A percentile compares a stretch with the other conserved stretches of the same genome.
Conservation (phyloP, 2,797 vertebrate genomes). For the Heterohyrax brucei region DNA sequence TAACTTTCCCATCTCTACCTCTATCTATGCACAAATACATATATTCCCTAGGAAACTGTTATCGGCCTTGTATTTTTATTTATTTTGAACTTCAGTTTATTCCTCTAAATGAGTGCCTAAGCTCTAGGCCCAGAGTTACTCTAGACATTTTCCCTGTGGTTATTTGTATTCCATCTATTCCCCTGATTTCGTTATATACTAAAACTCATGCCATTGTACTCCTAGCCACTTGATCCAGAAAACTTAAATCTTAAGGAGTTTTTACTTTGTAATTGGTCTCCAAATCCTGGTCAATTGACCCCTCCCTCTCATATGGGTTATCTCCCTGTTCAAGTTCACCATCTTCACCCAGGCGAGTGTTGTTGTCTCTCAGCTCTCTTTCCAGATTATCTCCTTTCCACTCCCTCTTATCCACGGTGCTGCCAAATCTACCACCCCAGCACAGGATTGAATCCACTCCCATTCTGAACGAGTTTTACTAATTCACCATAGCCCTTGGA, state of each 20-base stretch:
- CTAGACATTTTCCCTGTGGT: not conserved
- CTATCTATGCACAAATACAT: not conserved
- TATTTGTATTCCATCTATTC: not conserved
- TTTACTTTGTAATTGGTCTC: not conserved
- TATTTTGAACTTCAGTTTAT: conserved; percentile 24
- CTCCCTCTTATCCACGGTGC: not conserved
- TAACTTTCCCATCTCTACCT: not conserved
- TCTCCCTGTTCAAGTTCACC: not conserved
- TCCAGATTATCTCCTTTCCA: not conserved
- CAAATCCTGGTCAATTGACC: not conserved
- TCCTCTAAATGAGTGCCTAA: not conserved
- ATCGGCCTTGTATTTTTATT: not conserved
- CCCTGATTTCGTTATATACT: not conserved
- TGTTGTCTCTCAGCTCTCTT: not conserved
- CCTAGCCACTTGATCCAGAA: not conserved
- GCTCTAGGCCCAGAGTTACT: not conserved
- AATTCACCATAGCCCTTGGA: not conserved
- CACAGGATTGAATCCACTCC: not conserved
- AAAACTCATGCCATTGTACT: not conserved
- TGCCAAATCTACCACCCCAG: not conserved
- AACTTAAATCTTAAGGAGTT: not conserved
- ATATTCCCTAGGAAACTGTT: not conserved
- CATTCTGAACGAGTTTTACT: conserved; percentile 25
- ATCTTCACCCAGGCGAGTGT: not conserved
- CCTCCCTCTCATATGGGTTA: not conserved